Evolutionary conservation across 2,113 vertebrate species (phyloP).

Genomic region (Rhegmatorhina hoffmannsi): DNA sequence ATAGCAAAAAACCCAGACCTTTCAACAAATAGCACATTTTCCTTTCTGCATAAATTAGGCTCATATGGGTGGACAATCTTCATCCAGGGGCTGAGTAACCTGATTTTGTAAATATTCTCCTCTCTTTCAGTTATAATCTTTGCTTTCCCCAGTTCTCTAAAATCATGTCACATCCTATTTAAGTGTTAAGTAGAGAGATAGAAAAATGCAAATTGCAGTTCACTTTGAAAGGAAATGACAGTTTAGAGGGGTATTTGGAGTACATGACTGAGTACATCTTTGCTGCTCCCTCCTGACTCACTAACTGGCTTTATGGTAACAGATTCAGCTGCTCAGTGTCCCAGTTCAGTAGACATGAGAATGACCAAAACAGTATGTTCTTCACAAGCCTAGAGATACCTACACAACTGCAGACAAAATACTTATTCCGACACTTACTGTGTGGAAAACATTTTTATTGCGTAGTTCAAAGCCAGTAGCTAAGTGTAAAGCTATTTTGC

Average conservation of each 20-base stretch:
- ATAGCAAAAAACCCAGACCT: constrained; percentile 8
- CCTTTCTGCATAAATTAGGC: neutral
- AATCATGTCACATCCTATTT: constrained; percentile 5
- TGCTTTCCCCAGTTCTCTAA: neutral
- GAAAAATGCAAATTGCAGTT: constrained; percentile 8
- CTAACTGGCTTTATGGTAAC: neutral
- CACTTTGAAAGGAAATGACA: neutral
- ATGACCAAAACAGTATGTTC: neutral
- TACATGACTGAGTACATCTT: neutral
- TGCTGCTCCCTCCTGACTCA: neutral
- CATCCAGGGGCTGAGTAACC: constrained; percentile 10
- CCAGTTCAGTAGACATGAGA: neutral
- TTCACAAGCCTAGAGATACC: neutral
- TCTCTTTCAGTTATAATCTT: neutral
- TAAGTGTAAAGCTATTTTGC: neutral
- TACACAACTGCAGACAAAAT: neutral
- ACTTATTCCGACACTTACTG: neutral
- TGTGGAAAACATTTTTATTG: neutral
- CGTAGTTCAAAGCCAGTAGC: neutral
- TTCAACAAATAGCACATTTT: constrained; percentile 29
- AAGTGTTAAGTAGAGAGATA: constrained; percentile 2
- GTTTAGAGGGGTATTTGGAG: neutral
- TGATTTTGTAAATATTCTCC: constrained; percentile 2
- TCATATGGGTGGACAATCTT: neutral
- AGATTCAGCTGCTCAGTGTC: neutral